phyloP scores from a whole-genome alignment of 2,888 invertebrate genomes.

The Abrostola triplasia region DNA sequence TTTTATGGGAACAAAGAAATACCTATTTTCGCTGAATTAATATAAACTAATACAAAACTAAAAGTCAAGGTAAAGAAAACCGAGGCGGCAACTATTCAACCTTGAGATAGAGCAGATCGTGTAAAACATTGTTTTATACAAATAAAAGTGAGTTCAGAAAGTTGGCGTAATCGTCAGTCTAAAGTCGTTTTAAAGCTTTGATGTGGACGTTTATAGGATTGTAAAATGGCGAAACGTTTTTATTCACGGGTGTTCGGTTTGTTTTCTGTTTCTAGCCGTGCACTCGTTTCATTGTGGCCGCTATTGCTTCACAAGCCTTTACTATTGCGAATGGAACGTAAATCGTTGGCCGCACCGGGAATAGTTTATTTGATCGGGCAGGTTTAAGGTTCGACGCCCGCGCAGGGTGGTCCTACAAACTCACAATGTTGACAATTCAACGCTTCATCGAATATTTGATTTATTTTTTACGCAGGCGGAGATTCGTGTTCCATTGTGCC shows the following conservation, averaged over 20 bases:
- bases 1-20: constrained; percentile 44
- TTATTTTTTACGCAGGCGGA: constrained; percentile 41
- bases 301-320: constrained; percentile 61
- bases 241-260: constrained; percentile 64
- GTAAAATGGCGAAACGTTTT: constrained; percentile 74
- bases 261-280: constrained; percentile 62
- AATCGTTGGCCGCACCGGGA: constrained; percentile 68
- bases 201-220: constrained; percentile 72
- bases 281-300: constrained; percentile 58
- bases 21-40: constrained; percentile 18
- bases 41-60: constrained; percentile 14
- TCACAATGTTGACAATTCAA: constrained; percentile 57
- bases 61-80: constrained; percentile 23
- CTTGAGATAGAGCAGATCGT: constrained; percentile 27
- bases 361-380: constrained; percentile 72
- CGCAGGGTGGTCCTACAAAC: constrained; percentile 68
- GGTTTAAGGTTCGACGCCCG: constrained; percentile 70
- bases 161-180: constrained; percentile 44
- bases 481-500: constrained; percentile 34
- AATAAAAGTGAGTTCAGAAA: constrained; percentile 51
- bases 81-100: constrained; percentile 9
- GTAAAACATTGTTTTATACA: constrained; percentile 32
- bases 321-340: constrained; percentile 71
- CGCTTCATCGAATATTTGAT: constrained; percentile 53
- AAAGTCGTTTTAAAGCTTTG: constrained; percentile 64